Evolutionary conservation across 2,888 invertebrate species (phyloP).

Genomic region (Agelastica alni): DNA sequence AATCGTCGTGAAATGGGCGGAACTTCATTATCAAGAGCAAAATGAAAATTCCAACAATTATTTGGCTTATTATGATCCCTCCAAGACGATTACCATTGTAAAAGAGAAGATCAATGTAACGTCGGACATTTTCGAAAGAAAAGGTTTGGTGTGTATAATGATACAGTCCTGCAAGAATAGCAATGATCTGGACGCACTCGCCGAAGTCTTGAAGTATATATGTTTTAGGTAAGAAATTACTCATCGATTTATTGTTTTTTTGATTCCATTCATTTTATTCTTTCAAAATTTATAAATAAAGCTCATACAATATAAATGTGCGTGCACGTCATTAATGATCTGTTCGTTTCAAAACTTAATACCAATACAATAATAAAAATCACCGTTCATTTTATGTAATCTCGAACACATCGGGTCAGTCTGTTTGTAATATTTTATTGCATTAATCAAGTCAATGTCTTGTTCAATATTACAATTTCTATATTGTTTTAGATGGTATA

Average conservation of each 20-base stretch:
- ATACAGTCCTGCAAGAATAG: constrained; percentile 31
- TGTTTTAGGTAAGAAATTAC: constrained; percentile 22
- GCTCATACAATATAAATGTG: no score
- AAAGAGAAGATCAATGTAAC: constrained; percentile 41
- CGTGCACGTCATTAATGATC: no score
- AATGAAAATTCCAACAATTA: constrained; percentile 20
- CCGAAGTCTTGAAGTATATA: constrained; percentile 37
- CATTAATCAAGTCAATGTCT: no score
- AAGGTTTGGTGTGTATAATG: constrained; percentile 26
- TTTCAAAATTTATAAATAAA: no score
- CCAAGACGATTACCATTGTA: constrained; percentile 32
- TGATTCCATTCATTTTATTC: no score
- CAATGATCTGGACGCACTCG: constrained; percentile 35
- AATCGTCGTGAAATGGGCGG: constrained; percentile 32
- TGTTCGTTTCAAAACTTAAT: no score
- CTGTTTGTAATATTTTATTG: no score
- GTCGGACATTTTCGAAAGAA: constrained; percentile 29
- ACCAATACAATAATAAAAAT: no score
- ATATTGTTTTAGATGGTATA: no score
- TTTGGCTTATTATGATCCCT: constrained; percentile 31
- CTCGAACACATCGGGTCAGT: no score
- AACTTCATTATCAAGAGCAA: constrained; percentile 27
- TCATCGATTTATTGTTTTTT: background rate
- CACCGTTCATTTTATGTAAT: no score
- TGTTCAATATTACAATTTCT: no score